A percentile compares a stretch with the other conserved stretches of the same genome.
phyloP scores from a whole-genome alignment of 2,113 vertebrate species.

The Dipodomys ordii region DNA sequence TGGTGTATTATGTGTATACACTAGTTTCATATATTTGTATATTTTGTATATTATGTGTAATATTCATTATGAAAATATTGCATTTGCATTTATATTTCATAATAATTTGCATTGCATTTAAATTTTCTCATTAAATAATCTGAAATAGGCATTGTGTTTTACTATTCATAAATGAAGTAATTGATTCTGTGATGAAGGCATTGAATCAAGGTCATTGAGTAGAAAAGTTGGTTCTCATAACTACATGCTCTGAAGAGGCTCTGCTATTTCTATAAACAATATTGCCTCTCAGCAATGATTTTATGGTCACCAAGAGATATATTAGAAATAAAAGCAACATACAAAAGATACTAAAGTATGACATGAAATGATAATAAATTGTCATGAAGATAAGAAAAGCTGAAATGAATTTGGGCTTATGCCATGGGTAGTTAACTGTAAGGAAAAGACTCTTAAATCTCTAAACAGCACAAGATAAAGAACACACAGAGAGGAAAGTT shows the following conservation, averaged over 20 bases:
- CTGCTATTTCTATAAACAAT: slow-evolving; percentile 33
- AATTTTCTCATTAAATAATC: background rate
- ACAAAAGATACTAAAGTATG: slow-evolving; percentile 50
- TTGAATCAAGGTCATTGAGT: slow-evolving; percentile 21
- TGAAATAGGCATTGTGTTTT: background rate
- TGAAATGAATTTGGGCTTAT: slow-evolving; percentile 35
- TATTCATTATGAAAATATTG: no score
- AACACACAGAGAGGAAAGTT: slow-evolving; percentile 14
- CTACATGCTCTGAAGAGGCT: background rate
- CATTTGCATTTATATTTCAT: background rate
- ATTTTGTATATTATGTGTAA: no score
- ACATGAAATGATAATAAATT: slow-evolving; percentile 51
- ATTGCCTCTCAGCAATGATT: background rate
- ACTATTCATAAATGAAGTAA: background rate
- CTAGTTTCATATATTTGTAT: background rate
- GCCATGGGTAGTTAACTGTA: slow-evolving; percentile 40
- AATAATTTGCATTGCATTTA: background rate
- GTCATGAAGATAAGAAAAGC: slow-evolving; percentile 56
- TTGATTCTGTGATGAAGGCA: slow-evolving; percentile 1
- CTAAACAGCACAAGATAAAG: slow-evolving; percentile 56
- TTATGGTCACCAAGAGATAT: slow-evolving; percentile 25
- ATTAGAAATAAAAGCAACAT: slow-evolving; percentile 57
- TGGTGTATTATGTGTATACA: background rate
- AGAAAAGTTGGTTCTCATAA: background rate
- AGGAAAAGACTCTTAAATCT: slow-evolving; percentile 44